Base-by-base conservation (phyloP, 1,140 invertebrate species). In the Neotoxoptera formosana region DNA sequence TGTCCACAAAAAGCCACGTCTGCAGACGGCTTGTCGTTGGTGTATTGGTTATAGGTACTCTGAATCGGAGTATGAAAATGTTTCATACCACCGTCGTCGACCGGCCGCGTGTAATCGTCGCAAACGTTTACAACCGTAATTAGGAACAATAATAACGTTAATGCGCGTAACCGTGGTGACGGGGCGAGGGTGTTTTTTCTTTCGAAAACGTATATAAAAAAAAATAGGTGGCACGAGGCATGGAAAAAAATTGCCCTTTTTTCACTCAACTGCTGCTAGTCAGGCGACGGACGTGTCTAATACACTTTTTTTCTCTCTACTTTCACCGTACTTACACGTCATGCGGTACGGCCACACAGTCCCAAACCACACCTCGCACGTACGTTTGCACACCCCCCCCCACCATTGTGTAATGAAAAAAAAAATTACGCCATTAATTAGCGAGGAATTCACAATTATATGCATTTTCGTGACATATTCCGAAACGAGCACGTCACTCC, bases 251-350 rank as follows among this genome's bases (percentile, higher is more conserved):
- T 41, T 25, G 21, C 25, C 41, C 7, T 86, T 86, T 51, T 88
- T 88, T 34, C 47, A 51, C 87, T 34, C 48, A 88, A 88, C 87
- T 88, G 87, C 87, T 34, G 20, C 30, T 53, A 88, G 87, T 88
- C 87, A 88, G 87, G 87, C 87, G 47, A 88, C 87, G 47, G 48
- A 88, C 87, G 48, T 48, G 87, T 88, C n/a, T 36, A 88, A 88
- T 34, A 88, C 36, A 84, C 41, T 84, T 84, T 34, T 84, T 36
- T 84, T 45, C 41, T 41, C 34, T n/a, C n/a, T n/a, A n/a, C n/a
- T 45, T 45, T 84, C 60, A 3, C 60, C 14, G 11, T 7, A 76
- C 14, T 2, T 4, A n/a, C 60, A 7, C 11, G 30, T 76, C n/a
- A 76, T 76, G 60, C n/a, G n/a, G n/a, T 76, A 17, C 7, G 14